These are phyloP conservation scores for Danionella dracula DNA, from an alignment of 2,797 vertebrate genomes.

Conservation along the genomic window DNA sequence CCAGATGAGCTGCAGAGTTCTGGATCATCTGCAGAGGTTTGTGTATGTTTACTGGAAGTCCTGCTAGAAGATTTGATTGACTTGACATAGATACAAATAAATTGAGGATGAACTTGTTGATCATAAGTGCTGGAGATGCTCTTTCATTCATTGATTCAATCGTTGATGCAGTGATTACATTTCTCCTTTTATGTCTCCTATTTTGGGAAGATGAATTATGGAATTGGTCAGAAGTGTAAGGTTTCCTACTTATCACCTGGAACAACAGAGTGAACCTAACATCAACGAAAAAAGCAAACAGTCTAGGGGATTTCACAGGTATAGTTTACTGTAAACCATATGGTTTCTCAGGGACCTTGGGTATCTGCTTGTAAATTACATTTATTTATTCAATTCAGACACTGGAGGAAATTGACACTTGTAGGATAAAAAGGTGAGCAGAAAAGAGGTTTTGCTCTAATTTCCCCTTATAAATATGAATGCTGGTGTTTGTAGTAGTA, in stretches of 20 bases:
- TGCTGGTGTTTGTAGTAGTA: constrained; percentile 19
- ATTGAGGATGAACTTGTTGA: constrained; percentile 1
- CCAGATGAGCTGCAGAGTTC: too few relatives aligned
- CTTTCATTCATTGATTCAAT: background rate
- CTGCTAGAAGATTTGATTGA: too few relatives aligned
- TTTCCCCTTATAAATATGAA: constrained; percentile 19
- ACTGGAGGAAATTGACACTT: background rate
- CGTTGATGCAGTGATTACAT: too few relatives aligned
- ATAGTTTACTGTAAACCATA: background rate
- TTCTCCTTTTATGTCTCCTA: too few relatives aligned
- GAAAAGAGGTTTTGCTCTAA: constrained; percentile 7
- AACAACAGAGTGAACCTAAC: background rate
- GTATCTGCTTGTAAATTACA: background rate
- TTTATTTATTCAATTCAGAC: background rate
- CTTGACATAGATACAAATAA: background rate
- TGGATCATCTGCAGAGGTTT: too few relatives aligned
- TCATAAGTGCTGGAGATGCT: background rate
- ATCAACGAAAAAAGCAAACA: background rate
- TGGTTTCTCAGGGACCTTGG: background rate
- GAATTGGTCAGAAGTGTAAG: too few relatives aligned
- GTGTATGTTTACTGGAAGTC: too few relatives aligned
- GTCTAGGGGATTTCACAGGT: background rate
- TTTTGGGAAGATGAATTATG: too few relatives aligned
- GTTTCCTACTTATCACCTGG: background rate
- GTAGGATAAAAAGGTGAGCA: background rate